phyloP scores from a whole-genome alignment of 2,113 vertebrate genomes.

The Vimba vimba region DNA sequence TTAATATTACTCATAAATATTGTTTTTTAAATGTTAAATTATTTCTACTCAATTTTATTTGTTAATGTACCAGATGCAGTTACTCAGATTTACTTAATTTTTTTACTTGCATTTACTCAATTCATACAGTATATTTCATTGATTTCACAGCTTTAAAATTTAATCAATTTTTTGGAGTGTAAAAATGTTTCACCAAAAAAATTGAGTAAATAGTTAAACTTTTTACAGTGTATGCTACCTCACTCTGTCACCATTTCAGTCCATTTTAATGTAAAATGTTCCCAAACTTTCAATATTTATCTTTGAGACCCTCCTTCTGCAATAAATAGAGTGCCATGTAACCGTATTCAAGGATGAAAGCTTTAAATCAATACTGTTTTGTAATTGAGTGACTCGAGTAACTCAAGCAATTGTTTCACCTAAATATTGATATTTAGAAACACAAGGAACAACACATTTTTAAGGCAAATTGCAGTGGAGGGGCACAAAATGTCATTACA shows the following conservation, averaged over 20 bases:
- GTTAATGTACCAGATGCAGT: too few relatives aligned
- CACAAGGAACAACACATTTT: slow-evolving; percentile 1
- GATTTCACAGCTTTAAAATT: too few relatives aligned
- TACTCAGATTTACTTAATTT: too few relatives aligned
- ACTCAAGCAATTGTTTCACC: slow-evolving; percentile 18
- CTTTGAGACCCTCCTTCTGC: not conserved
- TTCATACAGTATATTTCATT: too few relatives aligned
- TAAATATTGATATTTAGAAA: slow-evolving; percentile 29
- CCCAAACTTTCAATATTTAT: not conserved
- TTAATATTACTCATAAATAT: too few relatives aligned
- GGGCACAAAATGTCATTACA: slow-evolving; percentile 13
- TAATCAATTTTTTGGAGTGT: too few relatives aligned
- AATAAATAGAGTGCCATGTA: not conserved
- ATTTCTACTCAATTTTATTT: too few relatives aligned
- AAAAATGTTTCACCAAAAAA: too few relatives aligned
- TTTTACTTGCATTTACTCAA: too few relatives aligned
- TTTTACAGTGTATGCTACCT: too few relatives aligned
- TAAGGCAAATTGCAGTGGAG: slow-evolving; percentile 16
- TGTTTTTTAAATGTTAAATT: too few relatives aligned
- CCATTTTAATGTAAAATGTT: not conserved
- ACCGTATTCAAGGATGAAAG: slow-evolving; percentile 29
- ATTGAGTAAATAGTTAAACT: too few relatives aligned
- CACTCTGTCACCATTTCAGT: not conserved
- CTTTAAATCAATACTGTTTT: slow-evolving; percentile 32
- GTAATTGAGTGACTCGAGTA: slow-evolving; percentile 22